Evolutionary conservation across 2,113 vertebrate genomes (phyloP).

Genomic region (Plectropomus leopardus): DNA sequence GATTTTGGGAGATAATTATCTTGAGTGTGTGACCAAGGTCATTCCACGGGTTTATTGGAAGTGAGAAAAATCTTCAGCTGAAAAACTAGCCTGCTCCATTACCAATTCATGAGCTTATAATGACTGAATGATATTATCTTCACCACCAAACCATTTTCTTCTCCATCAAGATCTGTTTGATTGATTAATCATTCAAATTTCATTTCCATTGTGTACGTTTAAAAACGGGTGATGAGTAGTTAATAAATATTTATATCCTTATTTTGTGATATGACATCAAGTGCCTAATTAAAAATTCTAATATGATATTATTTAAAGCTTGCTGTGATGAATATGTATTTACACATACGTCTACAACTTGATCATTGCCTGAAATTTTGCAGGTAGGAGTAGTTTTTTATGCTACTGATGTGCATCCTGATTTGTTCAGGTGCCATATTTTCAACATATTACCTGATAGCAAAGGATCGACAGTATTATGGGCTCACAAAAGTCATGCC

Average conservation of each 20-base stretch:
- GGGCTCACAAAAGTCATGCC: slow-evolving; percentile 43
- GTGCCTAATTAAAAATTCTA: slow-evolving; percentile 38
- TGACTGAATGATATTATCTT: slow-evolving; percentile 70
- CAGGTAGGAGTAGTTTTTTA: neutral
- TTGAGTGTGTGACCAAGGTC: slow-evolving; percentile 74
- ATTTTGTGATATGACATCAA: slow-evolving; percentile 27
- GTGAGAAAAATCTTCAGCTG: slow-evolving; percentile 56
- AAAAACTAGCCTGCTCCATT: slow-evolving; percentile 66
- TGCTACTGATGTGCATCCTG: neutral
- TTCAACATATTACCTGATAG: slow-evolving; percentile 18
- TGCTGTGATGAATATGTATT: neutral
- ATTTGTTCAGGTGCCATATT: slow-evolving; percentile 19
- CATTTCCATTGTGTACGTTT: slow-evolving; percentile 52
- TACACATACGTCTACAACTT: neutral
- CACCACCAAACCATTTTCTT: slow-evolving; percentile 48
- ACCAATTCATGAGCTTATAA: slow-evolving; percentile 80
- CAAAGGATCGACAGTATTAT: slow-evolving; percentile 17
- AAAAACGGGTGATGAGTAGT: slow-evolving; percentile 28
- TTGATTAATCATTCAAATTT: slow-evolving; percentile 67
- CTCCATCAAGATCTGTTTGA: slow-evolving; percentile 56
- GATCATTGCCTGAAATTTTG: neutral
- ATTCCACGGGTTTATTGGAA: slow-evolving; percentile 69
- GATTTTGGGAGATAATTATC: slow-evolving; percentile 79
- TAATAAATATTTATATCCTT: slow-evolving; percentile 53
- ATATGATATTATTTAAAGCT: slow-evolving; percentile 9